Base-by-base conservation (phyloP, 2,888 invertebrate species). In the Drosophila prolongata region DNA sequence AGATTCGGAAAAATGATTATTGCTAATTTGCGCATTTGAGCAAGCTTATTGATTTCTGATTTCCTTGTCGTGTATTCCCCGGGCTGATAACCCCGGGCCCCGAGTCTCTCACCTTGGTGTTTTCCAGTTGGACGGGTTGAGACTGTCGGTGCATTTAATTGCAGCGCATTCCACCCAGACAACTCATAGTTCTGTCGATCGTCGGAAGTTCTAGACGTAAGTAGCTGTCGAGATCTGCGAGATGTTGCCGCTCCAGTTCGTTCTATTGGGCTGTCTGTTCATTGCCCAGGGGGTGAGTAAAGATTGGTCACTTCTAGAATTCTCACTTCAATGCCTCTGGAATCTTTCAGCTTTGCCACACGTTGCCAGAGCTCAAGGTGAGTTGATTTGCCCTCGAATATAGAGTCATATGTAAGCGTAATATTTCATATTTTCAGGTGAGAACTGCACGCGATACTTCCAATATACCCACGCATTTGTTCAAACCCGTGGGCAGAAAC, bases 391-490 rank as follows among this genome's bases (percentile, higher is more conserved):
- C 4, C 11, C 16, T 34, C n/a, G 2, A 10, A 35, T 19, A 11
- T 11, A 30, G 2, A 8, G 30, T 30, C 8, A 30, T 30, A 30
- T 30, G 4, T 6, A 34, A 8, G 30, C 3, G 6, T 27, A 24
- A 10, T 11, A 1, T 49, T 19, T n/a, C 1, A 24, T 4, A n/a
- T n/a, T 30, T 9, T 46, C 14, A 81, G 78, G 4, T 47, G 0
- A 73, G 83, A 46, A 40, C 55, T 9, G 24, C 3, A 2, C 62
- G 79, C 1, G 87, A 83, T 27, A 83, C 83, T 0, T 58, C 70
- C 0, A 52, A 69, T 24, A 76, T 83, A 47, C 74, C 83, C 16
- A 73, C 85, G 37, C 56, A 64, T 47, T 57, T 74, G 57, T 83
- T 83, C 6, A 74, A 74, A 57, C 84, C 83, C 0, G 52, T 83